A percentile compares a stretch with the other conserved stretches of the same genome.
These are phyloP conservation scores for Caenorhabditis sp. DNA, from an alignment of 2,888 invertebrate genomes.

Conservation along the genomic window DNA sequence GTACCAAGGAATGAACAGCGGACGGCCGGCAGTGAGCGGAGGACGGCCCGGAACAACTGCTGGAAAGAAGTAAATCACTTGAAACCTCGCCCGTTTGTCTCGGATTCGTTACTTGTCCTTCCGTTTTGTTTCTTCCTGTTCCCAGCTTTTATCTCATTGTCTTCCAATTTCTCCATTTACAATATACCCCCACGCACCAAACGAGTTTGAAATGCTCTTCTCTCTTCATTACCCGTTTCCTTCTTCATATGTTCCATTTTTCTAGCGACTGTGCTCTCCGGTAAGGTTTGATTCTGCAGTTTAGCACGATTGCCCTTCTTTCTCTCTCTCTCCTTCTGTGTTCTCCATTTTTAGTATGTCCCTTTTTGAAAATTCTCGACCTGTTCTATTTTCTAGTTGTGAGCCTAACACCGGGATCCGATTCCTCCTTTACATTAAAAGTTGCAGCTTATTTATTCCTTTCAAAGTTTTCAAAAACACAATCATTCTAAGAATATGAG, in stretches of 20 bases:
- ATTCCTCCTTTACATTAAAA: slow-evolving; percentile 41
- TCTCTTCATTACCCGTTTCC: slow-evolving; percentile 8
- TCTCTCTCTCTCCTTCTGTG: slow-evolving; percentile 64
- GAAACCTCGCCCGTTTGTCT: neutral
- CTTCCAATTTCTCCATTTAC: slow-evolving; percentile 23
- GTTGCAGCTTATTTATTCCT: slow-evolving; percentile 49
- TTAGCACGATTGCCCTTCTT: slow-evolving; percentile 24
- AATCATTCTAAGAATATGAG: slow-evolving; percentile 32
- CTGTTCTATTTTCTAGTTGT: slow-evolving; percentile 56
- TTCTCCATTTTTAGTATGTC: slow-evolving; percentile 40
- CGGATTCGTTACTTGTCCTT: slow-evolving; percentile 31
- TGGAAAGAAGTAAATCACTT: slow-evolving; percentile 60
- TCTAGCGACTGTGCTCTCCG: slow-evolving; percentile 11
- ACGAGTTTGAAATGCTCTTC: slow-evolving; percentile 56
- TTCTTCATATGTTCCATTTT: slow-evolving; percentile 29
- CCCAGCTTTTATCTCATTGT: slow-evolving; percentile 41
- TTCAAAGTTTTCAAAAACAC: slow-evolving; percentile 5
- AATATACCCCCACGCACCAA: slow-evolving; percentile 38
- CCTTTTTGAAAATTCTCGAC: slow-evolving; percentile 8
- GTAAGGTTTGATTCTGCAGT: neutral
- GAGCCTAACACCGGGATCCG: slow-evolving; percentile 46
- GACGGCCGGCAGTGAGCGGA: slow-evolving; percentile 77
- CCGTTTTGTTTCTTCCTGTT: slow-evolving; percentile 40
- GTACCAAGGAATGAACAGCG: slow-evolving; percentile 85
- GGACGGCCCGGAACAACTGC: slow-evolving; percentile 63